Conservation (phyloP, 1,140 invertebrate species). For the Vollenhovia emeryi region DNA sequence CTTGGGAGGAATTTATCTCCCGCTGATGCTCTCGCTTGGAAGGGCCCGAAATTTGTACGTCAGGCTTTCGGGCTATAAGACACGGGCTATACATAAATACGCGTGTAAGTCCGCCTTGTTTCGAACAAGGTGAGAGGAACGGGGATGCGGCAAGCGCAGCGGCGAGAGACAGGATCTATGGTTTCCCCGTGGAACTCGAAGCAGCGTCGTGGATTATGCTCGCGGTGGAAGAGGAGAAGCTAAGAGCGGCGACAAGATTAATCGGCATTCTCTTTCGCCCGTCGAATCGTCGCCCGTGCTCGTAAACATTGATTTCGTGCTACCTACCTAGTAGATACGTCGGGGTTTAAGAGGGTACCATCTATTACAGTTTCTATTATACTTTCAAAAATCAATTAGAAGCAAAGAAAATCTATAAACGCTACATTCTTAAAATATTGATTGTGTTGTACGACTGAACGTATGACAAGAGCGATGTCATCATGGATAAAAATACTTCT, state of each 20-base stretch:
- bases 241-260: conserved; percentile 68
- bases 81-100: conserved; percentile 70
- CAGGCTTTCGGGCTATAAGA: conserved; percentile 54
- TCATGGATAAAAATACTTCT: not conserved
- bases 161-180: conserved; percentile 61
- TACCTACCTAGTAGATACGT: conserved; percentile 11
- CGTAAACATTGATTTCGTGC: conserved; percentile 46
- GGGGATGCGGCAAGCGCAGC: not conserved
- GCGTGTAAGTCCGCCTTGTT: conserved; percentile 67
- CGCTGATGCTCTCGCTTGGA: conserved; percentile 22
- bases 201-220: conserved; percentile 67
- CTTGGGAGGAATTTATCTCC: conserved; percentile 26
- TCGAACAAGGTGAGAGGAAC: conserved; percentile 50
- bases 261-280: conserved; percentile 64
- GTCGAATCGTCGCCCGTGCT: conserved; percentile 40
- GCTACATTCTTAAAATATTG: not conserved
- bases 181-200: conserved; percentile 63
- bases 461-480: not conserved
- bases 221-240: conserved; percentile 62
- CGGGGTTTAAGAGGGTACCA: not conserved
- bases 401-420: not conserved
- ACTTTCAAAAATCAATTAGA: conserved; percentile 23
- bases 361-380: not conserved
- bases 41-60: conserved; percentile 46
- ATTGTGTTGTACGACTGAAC: not conserved